A percentile compares a stretch with the other conserved stretches of the same genome.
Conservation (phyloP, 2,797 vertebrate species). For the Acipenser oxyrinchus region DNA sequence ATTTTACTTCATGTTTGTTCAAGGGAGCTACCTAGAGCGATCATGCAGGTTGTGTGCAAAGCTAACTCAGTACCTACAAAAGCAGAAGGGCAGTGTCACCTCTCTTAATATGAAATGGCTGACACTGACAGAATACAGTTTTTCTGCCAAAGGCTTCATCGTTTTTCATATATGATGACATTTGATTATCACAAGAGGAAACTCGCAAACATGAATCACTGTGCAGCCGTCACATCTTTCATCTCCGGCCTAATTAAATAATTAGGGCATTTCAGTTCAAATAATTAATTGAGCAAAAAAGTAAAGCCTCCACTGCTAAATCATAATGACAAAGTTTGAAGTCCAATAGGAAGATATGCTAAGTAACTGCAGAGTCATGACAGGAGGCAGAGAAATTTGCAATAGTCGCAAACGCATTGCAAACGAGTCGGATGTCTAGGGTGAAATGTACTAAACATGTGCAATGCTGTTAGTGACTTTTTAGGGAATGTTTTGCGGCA, state of each 20-base stretch:
- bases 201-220: conserved; percentile 54
- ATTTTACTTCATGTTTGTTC: too few species aligned
- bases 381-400: too few species aligned
- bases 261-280: conserved; percentile 56
- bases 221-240: conserved; percentile 48
- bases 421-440: too few species aligned
- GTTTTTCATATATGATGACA: conserved; percentile 35
- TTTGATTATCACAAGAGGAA: conserved; percentile 44
- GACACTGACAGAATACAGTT: conserved; percentile 51
- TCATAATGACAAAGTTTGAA: too few species aligned
- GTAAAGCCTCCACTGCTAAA: too few species aligned
- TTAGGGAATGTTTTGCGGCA: too few species aligned
- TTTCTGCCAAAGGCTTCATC: conserved; percentile 53
- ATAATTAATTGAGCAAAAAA: conserved; percentile 28
- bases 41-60: neutral
- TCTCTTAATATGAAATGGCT: conserved; percentile 44
- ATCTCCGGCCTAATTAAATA: conserved; percentile 54
- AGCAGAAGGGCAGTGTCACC: conserved; percentile 32
- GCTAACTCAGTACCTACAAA: conserved; percentile 32
- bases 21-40: too few species aligned
- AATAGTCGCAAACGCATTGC: too few species aligned
- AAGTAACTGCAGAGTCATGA: too few species aligned
- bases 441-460: too few species aligned
- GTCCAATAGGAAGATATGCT: too few species aligned
- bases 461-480: too few species aligned